A percentile compares a stretch with the other conserved stretches of the same genome.
These are phyloP conservation scores for Bugulina stolonifera DNA, from an alignment of 2,888 invertebrate species.

Conservation along the genomic window DNA sequence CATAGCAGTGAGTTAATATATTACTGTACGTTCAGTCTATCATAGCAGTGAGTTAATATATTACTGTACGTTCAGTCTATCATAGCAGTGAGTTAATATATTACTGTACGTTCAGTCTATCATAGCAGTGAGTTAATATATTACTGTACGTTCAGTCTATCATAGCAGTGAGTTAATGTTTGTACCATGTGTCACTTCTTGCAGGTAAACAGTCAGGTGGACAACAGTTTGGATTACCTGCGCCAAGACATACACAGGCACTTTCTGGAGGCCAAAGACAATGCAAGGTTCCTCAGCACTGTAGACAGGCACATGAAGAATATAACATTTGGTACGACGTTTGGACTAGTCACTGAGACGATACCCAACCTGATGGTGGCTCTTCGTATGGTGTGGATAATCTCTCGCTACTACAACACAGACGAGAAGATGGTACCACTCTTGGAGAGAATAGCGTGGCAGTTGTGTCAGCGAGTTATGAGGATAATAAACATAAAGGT, in stretches of 20 bases:
- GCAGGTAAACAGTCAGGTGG: constrained; percentile 20
- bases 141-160: too few relatives aligned
- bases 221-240: constrained; percentile 23
- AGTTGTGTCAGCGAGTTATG: constrained; percentile 14
- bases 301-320: constrained; percentile 25
- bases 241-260: constrained; percentile 19
- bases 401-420: constrained; percentile 24
- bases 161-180: too few relatives aligned
- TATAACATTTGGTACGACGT: constrained; percentile 22
- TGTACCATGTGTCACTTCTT: too few relatives aligned
- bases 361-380: constrained; percentile 25
- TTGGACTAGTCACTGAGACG: constrained; percentile 20
- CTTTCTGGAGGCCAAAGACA: constrained; percentile 25
- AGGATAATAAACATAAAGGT: neutral
- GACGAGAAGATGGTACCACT: constrained; percentile 24
- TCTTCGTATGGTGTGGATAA: constrained; percentile 25
- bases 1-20: too few relatives aligned
- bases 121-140: too few relatives aligned
- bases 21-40: too few relatives aligned
- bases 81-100: too few relatives aligned
- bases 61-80: too few relatives aligned
- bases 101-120: too few relatives aligned
- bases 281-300: constrained; percentile 24
- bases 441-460: constrained; percentile 26
- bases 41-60: too few relatives aligned